Percentiles rank a stretch among this genome's conserved stretches.
Conservation (phyloP, 2,888 invertebrate species). For the Sphinx pinastri region DNA sequence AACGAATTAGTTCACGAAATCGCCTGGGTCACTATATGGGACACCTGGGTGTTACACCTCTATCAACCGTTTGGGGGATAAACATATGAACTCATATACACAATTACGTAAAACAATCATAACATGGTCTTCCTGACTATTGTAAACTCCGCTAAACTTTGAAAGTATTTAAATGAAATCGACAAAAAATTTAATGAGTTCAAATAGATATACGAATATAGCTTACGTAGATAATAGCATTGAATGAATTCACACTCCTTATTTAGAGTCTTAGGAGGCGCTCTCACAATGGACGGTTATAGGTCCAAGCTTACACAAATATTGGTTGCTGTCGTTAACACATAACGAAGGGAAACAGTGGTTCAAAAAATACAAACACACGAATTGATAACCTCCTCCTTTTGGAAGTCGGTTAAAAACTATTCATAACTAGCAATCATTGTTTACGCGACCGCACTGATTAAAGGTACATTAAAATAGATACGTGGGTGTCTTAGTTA, state of each 20-base stretch:
- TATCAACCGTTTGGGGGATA: too few species aligned
- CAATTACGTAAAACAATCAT: too few species aligned
- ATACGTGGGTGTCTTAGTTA: neutral
- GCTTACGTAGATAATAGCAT: neutral
- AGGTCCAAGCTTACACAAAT: slow-evolving; percentile 1
- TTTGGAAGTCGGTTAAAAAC: too few species aligned
- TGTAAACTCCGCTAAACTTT: neutral
- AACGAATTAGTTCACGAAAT: too few species aligned
- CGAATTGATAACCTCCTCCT: too few species aligned
- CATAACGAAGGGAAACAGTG: neutral
- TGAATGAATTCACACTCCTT: slow-evolving; percentile 5
- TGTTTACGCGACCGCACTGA: too few species aligned
- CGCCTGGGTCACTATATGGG: too few species aligned
- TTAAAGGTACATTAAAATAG: neutral
- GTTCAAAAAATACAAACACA: too few species aligned
- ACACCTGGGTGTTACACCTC: too few species aligned
- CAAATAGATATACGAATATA: neutral
- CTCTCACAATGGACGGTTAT: neutral
- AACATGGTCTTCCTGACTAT: neutral
- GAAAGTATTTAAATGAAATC: neutral
- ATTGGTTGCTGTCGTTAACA: neutral
- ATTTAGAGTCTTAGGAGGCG: neutral
- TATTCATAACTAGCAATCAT: neutral
- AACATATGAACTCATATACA: too few species aligned
- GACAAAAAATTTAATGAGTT: neutral